Conservation (phyloP, 2,888 invertebrate genomes). For the Arenicola marina region DNA sequence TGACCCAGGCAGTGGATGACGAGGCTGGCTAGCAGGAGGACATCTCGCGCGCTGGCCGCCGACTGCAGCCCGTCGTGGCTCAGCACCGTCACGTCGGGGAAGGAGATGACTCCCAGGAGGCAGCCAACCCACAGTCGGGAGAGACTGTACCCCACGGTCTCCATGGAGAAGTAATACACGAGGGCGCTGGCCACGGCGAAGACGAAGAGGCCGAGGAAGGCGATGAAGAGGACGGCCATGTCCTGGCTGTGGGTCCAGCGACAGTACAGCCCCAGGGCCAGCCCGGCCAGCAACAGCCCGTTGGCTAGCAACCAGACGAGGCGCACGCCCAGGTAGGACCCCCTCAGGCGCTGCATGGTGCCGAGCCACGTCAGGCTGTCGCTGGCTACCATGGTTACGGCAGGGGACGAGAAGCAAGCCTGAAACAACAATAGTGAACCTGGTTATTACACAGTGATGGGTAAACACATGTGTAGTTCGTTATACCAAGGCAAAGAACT, state of each 20-base stretch:
- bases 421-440: too few relatives aligned
- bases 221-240: constrained; percentile 43
- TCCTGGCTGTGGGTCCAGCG: constrained; percentile 49
- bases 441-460: too few relatives aligned
- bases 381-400: too few relatives aligned
- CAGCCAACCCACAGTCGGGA: constrained; percentile 55
- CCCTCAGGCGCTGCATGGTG: too few relatives aligned
- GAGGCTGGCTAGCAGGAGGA: constrained; percentile 48
- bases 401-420: too few relatives aligned
- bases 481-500: too few relatives aligned
- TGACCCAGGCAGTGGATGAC: constrained; percentile 47
- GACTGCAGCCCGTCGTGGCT: constrained; percentile 40
- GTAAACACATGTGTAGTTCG: too few relatives aligned
- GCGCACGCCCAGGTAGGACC: too few relatives aligned
- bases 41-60: constrained; percentile 49
- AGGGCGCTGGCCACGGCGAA: constrained; percentile 49
- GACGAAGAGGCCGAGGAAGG: constrained; percentile 47
- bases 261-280: constrained; percentile 53
- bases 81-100: constrained; percentile 40
- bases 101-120: constrained; percentile 51
- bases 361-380: too few relatives aligned
- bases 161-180: constrained; percentile 50
- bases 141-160: constrained; percentile 43
- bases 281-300: constrained; percentile 48
- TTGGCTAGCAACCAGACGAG: too few relatives aligned